Conservation (phyloP, 2,888 invertebrate species). For the Synanthedon vespiformis region DNA sequence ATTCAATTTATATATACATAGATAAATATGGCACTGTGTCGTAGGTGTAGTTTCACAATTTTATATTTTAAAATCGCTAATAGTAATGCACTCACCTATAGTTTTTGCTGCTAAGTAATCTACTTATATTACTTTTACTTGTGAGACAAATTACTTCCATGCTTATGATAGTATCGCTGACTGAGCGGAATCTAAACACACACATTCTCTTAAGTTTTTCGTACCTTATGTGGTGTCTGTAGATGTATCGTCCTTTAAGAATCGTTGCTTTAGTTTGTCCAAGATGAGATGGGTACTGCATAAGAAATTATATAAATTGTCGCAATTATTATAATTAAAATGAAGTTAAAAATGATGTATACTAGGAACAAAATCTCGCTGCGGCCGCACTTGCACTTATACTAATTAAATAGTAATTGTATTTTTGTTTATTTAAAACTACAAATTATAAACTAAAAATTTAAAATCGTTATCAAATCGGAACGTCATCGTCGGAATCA, state of each 20-base stretch:
- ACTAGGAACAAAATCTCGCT: background rate
- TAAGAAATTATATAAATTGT: background rate
- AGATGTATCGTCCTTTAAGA: constrained; percentile 14
- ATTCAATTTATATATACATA: background rate
- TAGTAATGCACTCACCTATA: constrained; percentile 17
- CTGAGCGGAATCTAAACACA: background rate
- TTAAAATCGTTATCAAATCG: too few species aligned
- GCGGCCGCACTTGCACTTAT: background rate
- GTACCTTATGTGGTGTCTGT: constrained; percentile 4
- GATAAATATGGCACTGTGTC: constrained; percentile 23
- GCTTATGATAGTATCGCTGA: too few species aligned
- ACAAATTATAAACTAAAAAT: too few species aligned
- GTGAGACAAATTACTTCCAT: constrained; percentile 1
- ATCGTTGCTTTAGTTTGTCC: constrained; percentile 10
- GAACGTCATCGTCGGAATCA: too few species aligned
- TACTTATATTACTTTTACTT: constrained; percentile 6
- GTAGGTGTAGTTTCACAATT: constrained; percentile 27
- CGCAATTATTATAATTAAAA: background rate
- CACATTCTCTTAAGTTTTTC: background rate
- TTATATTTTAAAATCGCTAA: constrained; percentile 10
- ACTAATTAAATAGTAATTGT: background rate
- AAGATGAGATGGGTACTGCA: constrained; percentile 38
- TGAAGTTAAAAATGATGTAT: background rate
- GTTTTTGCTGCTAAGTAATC: constrained; percentile 10
- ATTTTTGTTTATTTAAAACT: too few species aligned